A percentile compares a stretch with the other conserved stretches of the same genome.
phyloP scores from a whole-genome alignment of 1,140 invertebrate species.

The Sweltsa coloradensis region DNA sequence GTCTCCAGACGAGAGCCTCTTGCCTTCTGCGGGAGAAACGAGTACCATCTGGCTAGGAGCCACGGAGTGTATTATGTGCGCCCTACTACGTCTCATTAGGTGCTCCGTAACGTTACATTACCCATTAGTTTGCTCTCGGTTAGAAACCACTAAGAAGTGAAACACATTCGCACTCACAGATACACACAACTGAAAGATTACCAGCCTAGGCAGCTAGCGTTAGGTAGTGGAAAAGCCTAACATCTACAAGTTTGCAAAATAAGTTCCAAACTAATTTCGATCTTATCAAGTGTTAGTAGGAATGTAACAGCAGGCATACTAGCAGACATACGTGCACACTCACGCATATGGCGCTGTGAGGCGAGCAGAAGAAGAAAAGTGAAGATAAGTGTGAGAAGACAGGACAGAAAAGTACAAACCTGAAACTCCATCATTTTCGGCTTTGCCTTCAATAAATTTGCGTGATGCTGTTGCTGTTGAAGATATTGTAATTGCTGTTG shows the following conservation, averaged over 20 bases:
- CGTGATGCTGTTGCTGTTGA: conserved; percentile 13
- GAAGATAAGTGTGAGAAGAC: not conserved
- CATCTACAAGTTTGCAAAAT: not conserved
- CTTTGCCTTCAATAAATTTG: conserved; percentile 8
- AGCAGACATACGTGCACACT: not conserved
- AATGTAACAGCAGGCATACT: not conserved
- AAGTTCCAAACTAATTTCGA: not conserved
- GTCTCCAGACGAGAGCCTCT: conserved; percentile 25
- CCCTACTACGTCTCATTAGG: not conserved
- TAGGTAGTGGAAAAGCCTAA: too few relatives aligned
- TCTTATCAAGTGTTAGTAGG: not conserved
- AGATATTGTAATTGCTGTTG: conserved; percentile 13
- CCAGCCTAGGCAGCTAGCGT: too few relatives aligned
- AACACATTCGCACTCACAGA: not conserved
- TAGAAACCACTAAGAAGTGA: not conserved
- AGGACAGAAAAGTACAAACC: too few relatives aligned
- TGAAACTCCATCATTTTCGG: conserved; percentile 13
- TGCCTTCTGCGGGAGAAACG: conserved; percentile 23
- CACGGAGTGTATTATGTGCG: not conserved
- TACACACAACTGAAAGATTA: not conserved
- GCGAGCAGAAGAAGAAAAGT: not conserved
- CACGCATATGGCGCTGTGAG: not conserved
- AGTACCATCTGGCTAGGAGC: conserved; percentile 7
- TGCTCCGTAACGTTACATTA: conserved; percentile 2
- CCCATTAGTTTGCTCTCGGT: not conserved